phyloP scores from a whole-genome alignment of 64 coral and sea anemone genomes.

The Trachythela sp. region DNA sequence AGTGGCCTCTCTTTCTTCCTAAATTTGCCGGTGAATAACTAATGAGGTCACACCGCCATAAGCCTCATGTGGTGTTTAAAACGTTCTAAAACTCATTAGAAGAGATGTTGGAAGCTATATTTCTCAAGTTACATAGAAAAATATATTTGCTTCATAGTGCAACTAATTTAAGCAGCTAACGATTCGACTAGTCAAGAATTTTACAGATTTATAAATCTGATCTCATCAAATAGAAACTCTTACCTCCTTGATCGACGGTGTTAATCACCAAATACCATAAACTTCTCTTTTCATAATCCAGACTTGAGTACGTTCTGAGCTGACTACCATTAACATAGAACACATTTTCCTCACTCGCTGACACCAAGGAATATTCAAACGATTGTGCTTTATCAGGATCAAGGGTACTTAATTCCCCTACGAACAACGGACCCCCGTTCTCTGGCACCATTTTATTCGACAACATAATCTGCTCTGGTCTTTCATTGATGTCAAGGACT shows the following conservation, averaged over 20 bases:
- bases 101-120: too few species aligned
- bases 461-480: slow-evolving; percentile 39
- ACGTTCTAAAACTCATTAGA: too few species aligned
- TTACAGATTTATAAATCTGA: too few species aligned
- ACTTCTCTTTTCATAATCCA: slow-evolving; percentile 69
- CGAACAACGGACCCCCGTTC: slow-evolving; percentile 47
- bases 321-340: slow-evolving; percentile 52
- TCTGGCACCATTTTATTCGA: slow-evolving; percentile 49
- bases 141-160: too few species aligned
- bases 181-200: too few species aligned
- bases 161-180: too few species aligned
- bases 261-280: slow-evolving; percentile 43
- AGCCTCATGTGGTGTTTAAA: too few species aligned
- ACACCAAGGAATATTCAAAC: slow-evolving; percentile 56
- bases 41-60: too few species aligned
- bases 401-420: slow-evolving; percentile 44
- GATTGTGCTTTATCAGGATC: slow-evolving; percentile 88
- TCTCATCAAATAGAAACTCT: not conserved
- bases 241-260: slow-evolving; percentile 74
- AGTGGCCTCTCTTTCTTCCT: too few species aligned
- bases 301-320: slow-evolving; percentile 61
- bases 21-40: too few species aligned
- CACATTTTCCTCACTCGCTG: not conserved
- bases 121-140: too few species aligned
- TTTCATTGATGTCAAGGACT: slow-evolving; percentile 47